Base-by-base conservation (phyloP, 35 echinoderm and acorn worm species). In the Stichopus chloronotus region DNA sequence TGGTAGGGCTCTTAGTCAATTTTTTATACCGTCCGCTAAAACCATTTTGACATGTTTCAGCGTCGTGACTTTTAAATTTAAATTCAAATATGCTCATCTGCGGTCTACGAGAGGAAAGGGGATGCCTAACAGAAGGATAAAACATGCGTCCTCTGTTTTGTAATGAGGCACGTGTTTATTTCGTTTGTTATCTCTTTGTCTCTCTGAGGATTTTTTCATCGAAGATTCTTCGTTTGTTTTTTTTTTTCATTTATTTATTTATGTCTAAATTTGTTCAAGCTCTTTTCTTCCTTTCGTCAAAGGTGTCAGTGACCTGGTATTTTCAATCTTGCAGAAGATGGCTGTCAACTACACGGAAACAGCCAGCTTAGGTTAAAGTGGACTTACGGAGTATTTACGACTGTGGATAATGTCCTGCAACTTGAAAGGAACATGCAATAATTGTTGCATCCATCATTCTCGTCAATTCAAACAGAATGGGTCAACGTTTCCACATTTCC, bases 51-150 rank as follows among this genome's bases (percentile, higher is more conserved):
- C 82, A 85, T 55, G 55, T 58, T 20, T 13, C 56, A 58, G 82
- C 55, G 55, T 25, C 52, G 52, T 85, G 82, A 85, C 82, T 85
- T 85, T 85, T 74, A 74, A 30, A 58, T 85, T 55, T 53, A 85
- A 22, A 85, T 85, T 85, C 82, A 85, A 58, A 58, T 85, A 85
- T 85, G 82, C 82, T 85, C 82, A 85, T 85, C 82, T 85, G 82
- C 16, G 9, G 19, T 58, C 82, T 57, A 7, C 5, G 19, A 85
- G 2, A 8, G 82, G 57, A 20, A 85, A 54, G 12, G 5, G 58
- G 58, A 58, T 84, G 82, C 55, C 17, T 19, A 19, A 6, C n/a
- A 56, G 82, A 23, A 83, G 9, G 82, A 58, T 74, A 16, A 21
- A 43, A 43, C 30, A 74, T 74, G 13, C 22, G 69, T 21, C 69